Conservation (phyloP, 2,797 vertebrate genomes). For the Hypotaenidia okinawae region DNA sequence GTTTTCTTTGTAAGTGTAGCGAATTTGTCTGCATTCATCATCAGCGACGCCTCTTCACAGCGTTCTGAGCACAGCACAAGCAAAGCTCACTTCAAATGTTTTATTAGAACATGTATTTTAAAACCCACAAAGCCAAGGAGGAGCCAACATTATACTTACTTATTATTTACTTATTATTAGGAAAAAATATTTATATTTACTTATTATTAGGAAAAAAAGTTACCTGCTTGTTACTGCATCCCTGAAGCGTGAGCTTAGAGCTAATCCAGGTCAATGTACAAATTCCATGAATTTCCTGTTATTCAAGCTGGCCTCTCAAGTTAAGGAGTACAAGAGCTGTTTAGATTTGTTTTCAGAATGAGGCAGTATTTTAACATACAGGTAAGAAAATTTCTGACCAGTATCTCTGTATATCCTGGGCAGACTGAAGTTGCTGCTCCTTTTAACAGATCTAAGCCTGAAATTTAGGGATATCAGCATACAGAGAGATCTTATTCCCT, state of each 20-base stretch:
- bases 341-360: not conserved
- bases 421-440: not conserved
- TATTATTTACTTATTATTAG: too few relatives aligned
- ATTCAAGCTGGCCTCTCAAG: not conserved
- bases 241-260: not conserved
- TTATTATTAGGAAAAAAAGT: not conserved
- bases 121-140: not conserved
- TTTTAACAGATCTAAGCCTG: constrained; percentile 18
- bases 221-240: not conserved
- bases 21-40: not conserved
- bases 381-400: not conserved
- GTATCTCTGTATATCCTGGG: not conserved
- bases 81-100: not conserved
- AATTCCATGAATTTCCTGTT: not conserved
- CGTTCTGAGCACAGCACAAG: not conserved
- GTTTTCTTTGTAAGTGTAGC: not conserved
- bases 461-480: not conserved
- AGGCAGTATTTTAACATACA: not conserved
- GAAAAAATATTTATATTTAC: too few relatives aligned
- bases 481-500: not conserved
- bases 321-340: not conserved
- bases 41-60: not conserved
- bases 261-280: not conserved
- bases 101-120: not conserved
- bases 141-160: not conserved